A percentile compares a stretch with the other conserved stretches of the same genome.
These are phyloP conservation scores for Etheostoma nigrum DNA, from an alignment of 2,797 vertebrate species.

Conservation along the genomic window DNA sequence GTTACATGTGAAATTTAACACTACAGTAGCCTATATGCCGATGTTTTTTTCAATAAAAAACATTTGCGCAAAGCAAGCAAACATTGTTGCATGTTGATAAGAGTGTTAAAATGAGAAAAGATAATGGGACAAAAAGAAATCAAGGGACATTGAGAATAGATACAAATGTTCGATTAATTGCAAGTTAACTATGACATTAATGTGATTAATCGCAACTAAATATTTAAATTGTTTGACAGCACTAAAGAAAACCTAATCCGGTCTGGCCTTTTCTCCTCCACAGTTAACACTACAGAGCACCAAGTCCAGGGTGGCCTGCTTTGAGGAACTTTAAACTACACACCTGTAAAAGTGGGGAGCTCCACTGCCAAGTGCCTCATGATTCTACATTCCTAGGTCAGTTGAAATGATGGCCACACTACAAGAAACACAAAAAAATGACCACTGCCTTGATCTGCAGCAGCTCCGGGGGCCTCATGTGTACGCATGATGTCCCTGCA, in stretches of 20 bases:
- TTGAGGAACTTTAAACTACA: slow-evolving; percentile 91
- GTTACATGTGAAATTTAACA: too few relatives aligned
- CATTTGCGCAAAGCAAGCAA: too few relatives aligned
- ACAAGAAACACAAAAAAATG: slow-evolving; percentile 18
- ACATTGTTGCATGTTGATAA: too few relatives aligned
- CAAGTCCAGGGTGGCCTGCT: slow-evolving; percentile 96
- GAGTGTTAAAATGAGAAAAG: too few relatives aligned
- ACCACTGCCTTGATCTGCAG: slow-evolving; percentile 41
- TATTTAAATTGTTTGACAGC: too few relatives aligned
- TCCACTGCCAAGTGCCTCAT: slow-evolving; percentile 21
- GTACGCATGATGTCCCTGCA: slow-evolving; percentile 9
- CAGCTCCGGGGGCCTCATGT: not conserved
- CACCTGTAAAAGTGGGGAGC: slow-evolving; percentile 4
- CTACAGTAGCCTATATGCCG: too few relatives aligned
- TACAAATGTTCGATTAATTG: too few relatives aligned
- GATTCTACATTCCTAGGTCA: slow-evolving; percentile 51
- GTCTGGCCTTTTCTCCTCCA: slow-evolving; percentile 71
- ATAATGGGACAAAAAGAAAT: too few relatives aligned
- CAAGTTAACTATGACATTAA: too few relatives aligned
- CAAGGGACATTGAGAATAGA: too few relatives aligned
- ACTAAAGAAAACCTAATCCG: not conserved
- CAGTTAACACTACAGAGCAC: slow-evolving; percentile 97
- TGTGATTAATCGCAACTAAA: too few relatives aligned
- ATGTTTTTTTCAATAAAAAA: too few relatives aligned
- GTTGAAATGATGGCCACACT: slow-evolving; percentile 19